Evolutionary conservation across 2,888 invertebrate genomes (phyloP).

Genomic region (Pollenia amentaria): DNA sequence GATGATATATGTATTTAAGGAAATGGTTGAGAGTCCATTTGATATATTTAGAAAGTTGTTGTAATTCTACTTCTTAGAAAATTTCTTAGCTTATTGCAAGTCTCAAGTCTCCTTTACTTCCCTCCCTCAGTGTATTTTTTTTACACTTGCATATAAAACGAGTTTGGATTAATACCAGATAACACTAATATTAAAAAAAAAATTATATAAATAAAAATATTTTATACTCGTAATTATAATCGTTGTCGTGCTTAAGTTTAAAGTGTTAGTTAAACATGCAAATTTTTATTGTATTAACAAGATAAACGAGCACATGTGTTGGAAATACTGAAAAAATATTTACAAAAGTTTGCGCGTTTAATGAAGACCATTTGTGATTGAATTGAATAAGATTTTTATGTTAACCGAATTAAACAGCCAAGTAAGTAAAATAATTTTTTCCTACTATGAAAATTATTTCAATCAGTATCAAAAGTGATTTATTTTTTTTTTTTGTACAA

Average conservation of each 20-base stretch:
- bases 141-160: slow-evolving; percentile 37
- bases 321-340: background rate
- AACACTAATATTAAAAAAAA: slow-evolving; percentile 40
- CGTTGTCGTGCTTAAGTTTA: slow-evolving; percentile 44
- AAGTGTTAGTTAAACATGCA: slow-evolving; percentile 69
- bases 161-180: slow-evolving; percentile 69
- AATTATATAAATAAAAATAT: slow-evolving; percentile 28
- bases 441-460: too few species aligned
- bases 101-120: slow-evolving; percentile 14
- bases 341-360: background rate
- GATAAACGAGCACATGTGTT: slow-evolving; percentile 43
- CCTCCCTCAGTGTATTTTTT: slow-evolving; percentile 17
- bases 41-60: too few species aligned
- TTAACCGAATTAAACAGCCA: background rate
- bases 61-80: too few species aligned
- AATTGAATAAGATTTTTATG: background rate
- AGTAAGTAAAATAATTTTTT: too few species aligned
- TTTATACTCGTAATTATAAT: slow-evolving; percentile 39
- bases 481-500: too few species aligned
- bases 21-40: too few species aligned
- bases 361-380: background rate
- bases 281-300: slow-evolving; percentile 52
- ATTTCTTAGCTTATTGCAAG: background rate
- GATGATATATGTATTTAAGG: too few species aligned
- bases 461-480: too few species aligned